Base-by-base conservation (phyloP, 2,888 invertebrate species). In the Hemicrepidius hirtus region DNA sequence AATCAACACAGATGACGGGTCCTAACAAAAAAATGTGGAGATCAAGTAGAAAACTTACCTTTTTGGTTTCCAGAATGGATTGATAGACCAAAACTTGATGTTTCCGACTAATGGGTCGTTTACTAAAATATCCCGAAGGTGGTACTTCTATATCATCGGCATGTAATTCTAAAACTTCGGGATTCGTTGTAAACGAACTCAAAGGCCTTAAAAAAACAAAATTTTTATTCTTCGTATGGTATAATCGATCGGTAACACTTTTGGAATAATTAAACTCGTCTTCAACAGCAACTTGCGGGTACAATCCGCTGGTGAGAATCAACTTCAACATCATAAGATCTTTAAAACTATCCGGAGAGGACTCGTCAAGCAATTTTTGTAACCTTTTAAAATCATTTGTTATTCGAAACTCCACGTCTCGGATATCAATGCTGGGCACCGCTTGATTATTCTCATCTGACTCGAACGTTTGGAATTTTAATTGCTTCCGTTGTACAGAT, bases 241-340 rank as follows among this genome's bases (percentile, higher is more conserved):
- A 97, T 32, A 97, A 87, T 81, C 94, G 94, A 77, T 96, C 95
- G 18, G 90, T 90, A 20, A 91, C 90, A 0, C 93, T 92, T 89
- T 97, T 97, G 82, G 94, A 96, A 80, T 94, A 93, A 86, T 99
- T 99, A 80, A 95, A 95, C 80, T 97, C 96, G 85, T 99, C 99
- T 0, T 96, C 93, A n/a, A 97, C 91, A 0, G 98, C 96, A 69
- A 97, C 91, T 88, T 99, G 97, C 0, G 99, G 99, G 85, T 98
- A 99, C 63, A 99, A 88, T 0, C 98, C 98, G 86, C 96, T 94
- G 78, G 95, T 94, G 18, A 99, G 87, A 69, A 99, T 95, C 46
- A 95, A 86, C 84, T 95, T 95, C 13, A 94, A 83, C 85, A 94
- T 88, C 71, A 90, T 88, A 13, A 94, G 84, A 82, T 94, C 94